phyloP scores from a whole-genome alignment of 2,888 invertebrate genomes.

The Azorinus chamasolen region DNA sequence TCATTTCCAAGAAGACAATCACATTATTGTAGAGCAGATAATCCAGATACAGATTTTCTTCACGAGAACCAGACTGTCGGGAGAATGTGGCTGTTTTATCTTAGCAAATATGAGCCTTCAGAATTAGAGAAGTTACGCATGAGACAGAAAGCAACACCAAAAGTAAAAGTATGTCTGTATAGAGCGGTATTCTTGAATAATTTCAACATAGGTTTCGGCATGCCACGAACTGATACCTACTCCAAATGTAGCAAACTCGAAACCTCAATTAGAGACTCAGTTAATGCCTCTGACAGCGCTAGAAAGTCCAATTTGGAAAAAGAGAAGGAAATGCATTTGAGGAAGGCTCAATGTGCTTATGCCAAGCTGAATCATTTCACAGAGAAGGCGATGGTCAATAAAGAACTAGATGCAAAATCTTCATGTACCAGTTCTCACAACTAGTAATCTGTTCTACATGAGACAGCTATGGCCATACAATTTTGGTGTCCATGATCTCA shows the following conservation, averaged over 20 bases:
- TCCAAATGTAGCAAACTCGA: conserved; percentile 30
- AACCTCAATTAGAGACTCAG: conserved; percentile 8
- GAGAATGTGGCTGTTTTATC: conserved; percentile 36
- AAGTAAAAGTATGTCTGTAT: conserved; percentile 25
- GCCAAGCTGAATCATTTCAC: conserved; percentile 12
- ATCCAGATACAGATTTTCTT: conserved; percentile 16
- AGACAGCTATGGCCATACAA: too few relatives aligned
- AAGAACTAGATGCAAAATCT: conserved; percentile 33
- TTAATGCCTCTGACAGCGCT: conserved; percentile 9
- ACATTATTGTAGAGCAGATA: conserved; percentile 19
- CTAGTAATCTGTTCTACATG: conserved; percentile 37
- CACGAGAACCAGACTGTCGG: conserved; percentile 14
- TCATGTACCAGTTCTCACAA: conserved; percentile 20
- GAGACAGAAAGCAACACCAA: conserved; percentile 12
- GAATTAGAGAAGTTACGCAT: conserved; percentile 17
- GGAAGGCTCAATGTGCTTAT: conserved; percentile 37
- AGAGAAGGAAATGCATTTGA: conserved; percentile 28
- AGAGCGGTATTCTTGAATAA: conserved; percentile 21
- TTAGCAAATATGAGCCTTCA: conserved; percentile 28
- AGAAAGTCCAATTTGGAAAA: conserved; percentile 15
- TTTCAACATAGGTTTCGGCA: conserved; percentile 33
- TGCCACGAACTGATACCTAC: conserved; percentile 35
- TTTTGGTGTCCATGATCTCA: too few relatives aligned
- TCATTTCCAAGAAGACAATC: conserved; percentile 16
- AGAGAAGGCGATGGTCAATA: not conserved